A percentile compares a stretch with the other conserved stretches of the same genome.
phyloP scores from a whole-genome alignment of 2,113 vertebrate genomes.

The Nothoprocta perdicaria region DNA sequence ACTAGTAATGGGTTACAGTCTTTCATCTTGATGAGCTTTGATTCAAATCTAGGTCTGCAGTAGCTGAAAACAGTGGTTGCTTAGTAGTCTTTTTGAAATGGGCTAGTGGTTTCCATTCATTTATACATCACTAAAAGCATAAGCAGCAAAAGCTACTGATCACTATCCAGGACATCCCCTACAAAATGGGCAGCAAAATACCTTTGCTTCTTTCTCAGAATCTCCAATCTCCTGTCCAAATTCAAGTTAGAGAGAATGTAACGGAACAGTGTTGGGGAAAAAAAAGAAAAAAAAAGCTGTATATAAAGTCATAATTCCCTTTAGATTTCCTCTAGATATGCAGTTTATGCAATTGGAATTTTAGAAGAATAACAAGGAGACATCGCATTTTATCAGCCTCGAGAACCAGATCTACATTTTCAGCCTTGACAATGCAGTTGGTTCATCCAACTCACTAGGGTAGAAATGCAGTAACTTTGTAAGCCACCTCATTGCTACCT shows the following conservation, averaged over 20 bases:
- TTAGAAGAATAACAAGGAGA: not conserved
- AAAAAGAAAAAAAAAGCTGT: not conserved
- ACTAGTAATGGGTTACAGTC: slow-evolving; percentile 3
- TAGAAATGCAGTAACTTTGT: not conserved
- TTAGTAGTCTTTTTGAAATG: not conserved
- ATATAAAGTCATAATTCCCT: not conserved
- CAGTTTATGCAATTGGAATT: not conserved
- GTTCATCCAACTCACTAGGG: not conserved
- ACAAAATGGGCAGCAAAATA: not conserved
- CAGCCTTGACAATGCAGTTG: not conserved
- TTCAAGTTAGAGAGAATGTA: not conserved
- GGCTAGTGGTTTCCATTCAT: slow-evolving; percentile 13
- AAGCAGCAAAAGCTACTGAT: not conserved
- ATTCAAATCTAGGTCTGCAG: slow-evolving; percentile 61
- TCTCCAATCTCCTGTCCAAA: not conserved
- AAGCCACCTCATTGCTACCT: not conserved
- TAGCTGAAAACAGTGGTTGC: not conserved
- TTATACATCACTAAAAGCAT: not conserved
- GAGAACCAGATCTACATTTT: not conserved
- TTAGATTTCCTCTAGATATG: not conserved
- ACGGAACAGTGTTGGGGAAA: not conserved
- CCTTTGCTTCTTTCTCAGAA: not conserved
- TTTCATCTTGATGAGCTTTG: slow-evolving; percentile 55
- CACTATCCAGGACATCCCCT: not conserved
- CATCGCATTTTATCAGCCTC: not conserved